phyloP scores from a whole-genome alignment of 2,888 invertebrate genomes.

The Noctua janthe region DNA sequence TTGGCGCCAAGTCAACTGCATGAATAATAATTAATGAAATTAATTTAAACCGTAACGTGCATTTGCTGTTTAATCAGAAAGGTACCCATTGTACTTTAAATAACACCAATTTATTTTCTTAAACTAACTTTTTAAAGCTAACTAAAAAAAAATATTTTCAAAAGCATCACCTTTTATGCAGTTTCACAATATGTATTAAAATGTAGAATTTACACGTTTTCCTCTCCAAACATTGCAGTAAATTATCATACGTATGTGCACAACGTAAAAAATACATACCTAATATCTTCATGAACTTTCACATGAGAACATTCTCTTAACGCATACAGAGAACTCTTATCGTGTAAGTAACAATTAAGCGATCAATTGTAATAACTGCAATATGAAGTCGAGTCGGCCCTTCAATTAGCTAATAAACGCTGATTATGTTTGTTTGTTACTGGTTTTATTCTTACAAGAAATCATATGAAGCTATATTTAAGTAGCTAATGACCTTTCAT shows the following conservation, averaged over 20 bases:
- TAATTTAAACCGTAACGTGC: constrained; percentile 15
- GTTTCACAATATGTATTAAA: background rate
- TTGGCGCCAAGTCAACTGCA: constrained; percentile 9
- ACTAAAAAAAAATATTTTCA: background rate
- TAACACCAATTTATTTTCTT: background rate
- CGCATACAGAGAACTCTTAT: constrained; percentile 66
- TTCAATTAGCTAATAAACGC: constrained; percentile 67
- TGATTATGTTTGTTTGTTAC: constrained; percentile 65
- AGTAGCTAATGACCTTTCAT: constrained; percentile 34
- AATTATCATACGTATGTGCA: background rate
- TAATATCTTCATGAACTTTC: constrained; percentile 65
- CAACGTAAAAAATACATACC: background rate
- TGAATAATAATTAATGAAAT: constrained; percentile 29
- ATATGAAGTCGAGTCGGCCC: constrained; percentile 75
- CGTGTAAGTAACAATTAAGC: constrained; percentile 80
- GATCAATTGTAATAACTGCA: constrained; percentile 84
- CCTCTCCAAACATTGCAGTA: background rate
- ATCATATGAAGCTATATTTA: constrained; percentile 36
- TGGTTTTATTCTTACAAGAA: constrained; percentile 48
- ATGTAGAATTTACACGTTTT: background rate
- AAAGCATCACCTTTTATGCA: background rate
- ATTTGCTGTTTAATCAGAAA: background rate
- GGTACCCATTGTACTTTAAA: background rate
- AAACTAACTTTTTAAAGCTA: background rate
- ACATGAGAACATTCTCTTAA: constrained; percentile 82